Evolutionary conservation across 2,888 invertebrate genomes (phyloP).

Genomic region (Drosophila austrosaltans): DNA sequence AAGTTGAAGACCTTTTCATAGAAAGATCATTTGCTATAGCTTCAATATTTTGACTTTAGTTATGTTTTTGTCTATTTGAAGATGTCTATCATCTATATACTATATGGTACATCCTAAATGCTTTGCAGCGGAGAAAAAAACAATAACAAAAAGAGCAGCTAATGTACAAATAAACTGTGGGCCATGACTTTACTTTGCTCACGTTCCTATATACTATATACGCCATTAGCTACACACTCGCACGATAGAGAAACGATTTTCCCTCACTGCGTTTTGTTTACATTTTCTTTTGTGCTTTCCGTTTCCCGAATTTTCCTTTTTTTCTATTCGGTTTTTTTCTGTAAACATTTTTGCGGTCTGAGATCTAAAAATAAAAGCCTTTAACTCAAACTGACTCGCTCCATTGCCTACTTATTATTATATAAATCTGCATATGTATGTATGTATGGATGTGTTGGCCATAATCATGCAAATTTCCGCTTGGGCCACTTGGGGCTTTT

Average conservation of each 20-base stretch:
- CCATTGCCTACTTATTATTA: conserved; percentile 37
- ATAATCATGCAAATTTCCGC: conserved; percentile 64
- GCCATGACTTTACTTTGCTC: conserved; percentile 34
- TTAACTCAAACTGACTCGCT: conserved; percentile 31
- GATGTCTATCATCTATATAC: background rate
- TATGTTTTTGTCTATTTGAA: background rate
- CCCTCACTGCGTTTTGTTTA: conserved; percentile 60
- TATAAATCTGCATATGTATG: conserved; percentile 31
- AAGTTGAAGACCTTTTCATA: no score
- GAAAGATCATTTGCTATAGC: no score
- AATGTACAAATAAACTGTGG: conserved; percentile 13
- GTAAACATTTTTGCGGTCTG: conserved; percentile 33
- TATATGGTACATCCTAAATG: conserved; percentile 1
- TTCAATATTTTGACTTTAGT: no score
- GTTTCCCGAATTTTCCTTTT: conserved; percentile 32
- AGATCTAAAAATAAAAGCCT: conserved; percentile 55
- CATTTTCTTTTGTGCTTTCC: conserved; percentile 43
- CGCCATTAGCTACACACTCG: conserved; percentile 19
- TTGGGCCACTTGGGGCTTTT: conserved; percentile 14
- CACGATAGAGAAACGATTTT: conserved; percentile 28
- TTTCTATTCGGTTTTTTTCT: background rate
- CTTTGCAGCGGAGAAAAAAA: background rate
- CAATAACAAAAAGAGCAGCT: background rate
- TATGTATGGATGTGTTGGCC: conserved; percentile 28
- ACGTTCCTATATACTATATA: background rate